Evolutionary conservation across 2,797 vertebrate species (phyloP).

Genomic region (Okamejei kenojei): DNA sequence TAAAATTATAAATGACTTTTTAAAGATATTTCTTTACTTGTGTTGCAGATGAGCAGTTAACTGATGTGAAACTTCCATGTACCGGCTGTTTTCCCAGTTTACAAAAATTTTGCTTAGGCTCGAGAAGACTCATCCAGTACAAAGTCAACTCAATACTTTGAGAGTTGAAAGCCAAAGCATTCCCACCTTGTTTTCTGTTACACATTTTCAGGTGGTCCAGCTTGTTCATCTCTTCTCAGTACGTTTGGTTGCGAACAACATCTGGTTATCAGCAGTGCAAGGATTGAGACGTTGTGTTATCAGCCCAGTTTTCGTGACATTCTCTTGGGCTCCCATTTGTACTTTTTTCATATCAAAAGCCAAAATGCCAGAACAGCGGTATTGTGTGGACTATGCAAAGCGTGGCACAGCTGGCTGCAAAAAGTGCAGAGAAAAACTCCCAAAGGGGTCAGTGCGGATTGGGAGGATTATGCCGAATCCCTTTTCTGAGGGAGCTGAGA

Average conservation of each 20-base stretch:
- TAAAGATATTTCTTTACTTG: not conserved
- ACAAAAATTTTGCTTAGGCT: not conserved
- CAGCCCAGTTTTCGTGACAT: not conserved
- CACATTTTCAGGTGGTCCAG: not conserved
- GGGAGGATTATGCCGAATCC: constrained; percentile 94
- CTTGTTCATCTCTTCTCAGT: not conserved
- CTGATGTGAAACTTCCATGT: not conserved
- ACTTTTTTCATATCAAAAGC: constrained; percentile 44
- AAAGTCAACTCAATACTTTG: not conserved
- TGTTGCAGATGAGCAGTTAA: not conserved
- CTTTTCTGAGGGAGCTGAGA: constrained; percentile 91
- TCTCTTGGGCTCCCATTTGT: constrained; percentile 35
- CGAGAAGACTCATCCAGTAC: not conserved
- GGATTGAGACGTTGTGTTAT: not conserved
- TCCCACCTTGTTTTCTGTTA: not conserved
- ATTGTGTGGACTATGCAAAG: constrained; percentile 91
- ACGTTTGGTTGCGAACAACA: not conserved
- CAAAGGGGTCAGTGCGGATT: constrained; percentile 82
- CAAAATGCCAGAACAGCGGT: constrained; percentile 88
- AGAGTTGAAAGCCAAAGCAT: not conserved
- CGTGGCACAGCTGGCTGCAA: constrained; percentile 91
- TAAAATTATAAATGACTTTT: not conserved
- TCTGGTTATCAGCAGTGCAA: not conserved
- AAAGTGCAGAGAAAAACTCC: constrained; percentile 96
- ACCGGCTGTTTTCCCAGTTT: not conserved